These are phyloP conservation scores for Orchesella flavescens DNA, from an alignment of 2,888 invertebrate genomes.

Conservation along the genomic window DNA sequence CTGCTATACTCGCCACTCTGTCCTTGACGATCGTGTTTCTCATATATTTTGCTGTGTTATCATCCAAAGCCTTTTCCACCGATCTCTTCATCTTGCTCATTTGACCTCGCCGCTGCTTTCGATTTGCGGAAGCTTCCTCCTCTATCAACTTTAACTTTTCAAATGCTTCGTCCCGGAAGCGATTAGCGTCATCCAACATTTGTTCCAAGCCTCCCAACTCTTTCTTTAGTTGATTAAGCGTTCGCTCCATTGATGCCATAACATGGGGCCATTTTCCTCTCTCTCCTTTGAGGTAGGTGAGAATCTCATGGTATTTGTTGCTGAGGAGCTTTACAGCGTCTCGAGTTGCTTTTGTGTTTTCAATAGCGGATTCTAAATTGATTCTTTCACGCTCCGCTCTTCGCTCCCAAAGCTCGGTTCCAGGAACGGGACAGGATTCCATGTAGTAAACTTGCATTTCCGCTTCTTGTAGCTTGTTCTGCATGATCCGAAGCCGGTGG, in stretches of 20 bases:
- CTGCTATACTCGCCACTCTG: background rate
- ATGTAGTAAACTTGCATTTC: constrained; percentile 21
- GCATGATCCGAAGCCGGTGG: constrained; percentile 14
- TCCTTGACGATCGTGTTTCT: background rate
- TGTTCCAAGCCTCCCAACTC: constrained; percentile 34
- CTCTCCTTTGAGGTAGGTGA: constrained; percentile 12
- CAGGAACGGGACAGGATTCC: constrained; percentile 41
- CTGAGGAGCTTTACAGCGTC: constrained; percentile 26
- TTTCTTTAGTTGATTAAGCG: background rate
- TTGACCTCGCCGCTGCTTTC: constrained; percentile 29
- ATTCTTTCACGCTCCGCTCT: background rate
- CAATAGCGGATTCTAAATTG: constrained; percentile 34
- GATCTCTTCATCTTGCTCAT: constrained; percentile 50
- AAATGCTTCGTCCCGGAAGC: constrained; percentile 35
- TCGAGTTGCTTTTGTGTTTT: constrained; percentile 11
- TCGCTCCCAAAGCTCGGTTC: constrained; percentile 39
- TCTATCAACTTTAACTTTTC: constrained; percentile 31
- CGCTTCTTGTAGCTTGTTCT: constrained; percentile 40
- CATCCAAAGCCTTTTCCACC: constrained; percentile 35
- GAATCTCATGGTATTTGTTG: constrained; percentile 39
- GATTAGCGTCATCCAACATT: constrained; percentile 49
- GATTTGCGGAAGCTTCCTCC: constrained; percentile 34
- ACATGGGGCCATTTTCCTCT: constrained; percentile 44
- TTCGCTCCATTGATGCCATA: constrained; percentile 16
- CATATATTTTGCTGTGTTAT: constrained; percentile 26